Base-by-base conservation (phyloP, 2,888 invertebrate species). In the Oxyteleia sp. region DNA sequence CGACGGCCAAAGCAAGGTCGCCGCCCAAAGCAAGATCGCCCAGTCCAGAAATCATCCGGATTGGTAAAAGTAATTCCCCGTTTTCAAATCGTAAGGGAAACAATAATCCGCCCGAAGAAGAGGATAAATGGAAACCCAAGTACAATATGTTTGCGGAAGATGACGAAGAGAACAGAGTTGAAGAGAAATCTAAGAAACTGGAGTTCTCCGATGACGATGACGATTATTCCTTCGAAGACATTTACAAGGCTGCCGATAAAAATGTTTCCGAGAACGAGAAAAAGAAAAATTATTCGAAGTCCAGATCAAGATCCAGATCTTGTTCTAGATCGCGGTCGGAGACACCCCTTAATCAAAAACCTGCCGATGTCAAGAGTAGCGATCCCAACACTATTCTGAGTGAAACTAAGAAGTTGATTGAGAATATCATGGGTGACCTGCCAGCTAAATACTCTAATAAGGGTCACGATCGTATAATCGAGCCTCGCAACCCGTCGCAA, bases 201-300 rank as follows among this genome's bases (percentile, higher is more conserved):
- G 95, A 95, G 76, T 94, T 95, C n/a, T 95, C 96, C 0, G 95
- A 95, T 63, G 97, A 96, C 74, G 96, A 96, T 76, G 97, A 97
- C 87, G 97, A 97, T 89, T 97, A 97, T 87, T 95, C 96, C n/a
- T 97, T 96, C 84, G 97, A 97, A 86, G 97, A 97, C 92, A 96
- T 97, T 47, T 96, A 96, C 87, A 95, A 96, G 91, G 96, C 96
- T 0, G 97, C 96, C 0, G 96, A 96, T 0, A 95, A 96, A 88
- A 97, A 96, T 90, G 95, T 97, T 0, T 95, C 94, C 85, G 96
- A 96, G 79, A 95, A 95, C 41, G 94, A 95, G 11, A 95, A 95
- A 82, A 95, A 95, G 92, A 89, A 87, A 7, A 88, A 90, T 0
- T 88, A 88, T 18, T 91, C 91, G 0, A 76, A 82, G 2, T 90